Percentiles rank a stretch among this genome's conserved stretches.
Evolutionary conservation across 2,888 invertebrate species (phyloP).

Genomic region (Chydorus sphaericus): DNA sequence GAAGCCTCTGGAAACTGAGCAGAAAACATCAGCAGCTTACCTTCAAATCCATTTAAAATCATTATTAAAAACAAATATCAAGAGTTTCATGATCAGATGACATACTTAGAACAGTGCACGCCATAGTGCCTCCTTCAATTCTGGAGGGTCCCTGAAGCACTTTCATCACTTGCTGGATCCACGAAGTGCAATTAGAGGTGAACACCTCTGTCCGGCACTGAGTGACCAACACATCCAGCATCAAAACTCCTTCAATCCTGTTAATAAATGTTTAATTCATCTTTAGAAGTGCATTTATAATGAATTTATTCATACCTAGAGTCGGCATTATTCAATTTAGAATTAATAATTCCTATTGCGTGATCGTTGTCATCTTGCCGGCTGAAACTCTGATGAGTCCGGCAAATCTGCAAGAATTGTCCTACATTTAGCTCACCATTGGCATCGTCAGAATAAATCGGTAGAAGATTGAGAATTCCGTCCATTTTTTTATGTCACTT

Average conservation of each 20-base stretch:
- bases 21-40: neutral
- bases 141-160: neutral
- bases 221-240: neutral
- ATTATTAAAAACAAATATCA: too few relatives aligned
- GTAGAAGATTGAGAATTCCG: conserved; percentile 1
- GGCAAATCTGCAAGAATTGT: neutral
- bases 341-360: neutral
- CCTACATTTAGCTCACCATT: neutral
- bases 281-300: neutral
- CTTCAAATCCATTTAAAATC: too few relatives aligned
- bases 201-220: conserved; percentile 4
- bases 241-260: conserved; percentile 4
- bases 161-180: conserved; percentile 7
- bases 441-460: neutral
- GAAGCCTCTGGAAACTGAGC: neutral
- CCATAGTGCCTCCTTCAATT: neutral
- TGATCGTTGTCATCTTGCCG: neutral
- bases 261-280: neutral
- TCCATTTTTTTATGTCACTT: too few relatives aligned
- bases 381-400: conserved; percentile 7
- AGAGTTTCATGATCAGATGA: too few relatives aligned
- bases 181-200: conserved; percentile 1
- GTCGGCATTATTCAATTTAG: neutral
- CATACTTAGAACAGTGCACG: neutral
- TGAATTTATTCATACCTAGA: neutral